Conservation (phyloP, 2,797 vertebrate species). For the Pangasius mekongensis region DNA sequence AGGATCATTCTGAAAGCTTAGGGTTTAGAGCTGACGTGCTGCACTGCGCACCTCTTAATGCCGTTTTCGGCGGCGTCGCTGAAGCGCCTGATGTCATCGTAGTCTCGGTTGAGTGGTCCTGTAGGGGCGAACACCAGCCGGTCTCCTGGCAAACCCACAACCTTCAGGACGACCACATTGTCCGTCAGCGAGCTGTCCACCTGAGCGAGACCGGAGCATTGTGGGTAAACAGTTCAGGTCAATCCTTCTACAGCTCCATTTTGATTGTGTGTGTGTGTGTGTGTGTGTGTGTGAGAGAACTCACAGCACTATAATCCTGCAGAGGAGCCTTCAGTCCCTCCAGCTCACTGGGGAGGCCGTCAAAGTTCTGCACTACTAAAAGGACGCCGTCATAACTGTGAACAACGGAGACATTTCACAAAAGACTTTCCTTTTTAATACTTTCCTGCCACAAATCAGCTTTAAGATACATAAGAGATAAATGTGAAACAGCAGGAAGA, state of each 20-base stretch:
- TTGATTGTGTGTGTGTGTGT: background rate
- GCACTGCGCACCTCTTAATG: slow-evolving; percentile 72
- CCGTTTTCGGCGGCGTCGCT: slow-evolving; percentile 75
- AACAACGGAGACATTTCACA: background rate
- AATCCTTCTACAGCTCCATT: background rate
- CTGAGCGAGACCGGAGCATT: slow-evolving; percentile 54
- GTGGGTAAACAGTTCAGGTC: background rate
- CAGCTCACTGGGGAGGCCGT: slow-evolving; percentile 70
- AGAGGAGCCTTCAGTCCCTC: slow-evolving; percentile 72
- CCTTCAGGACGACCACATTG: slow-evolving; percentile 76
- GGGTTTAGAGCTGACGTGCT: background rate
- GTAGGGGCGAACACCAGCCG: slow-evolving; percentile 79
- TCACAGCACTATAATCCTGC: slow-evolving; percentile 76
- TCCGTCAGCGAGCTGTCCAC: slow-evolving; percentile 73
- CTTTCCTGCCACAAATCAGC: background rate
- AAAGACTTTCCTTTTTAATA: background rate
- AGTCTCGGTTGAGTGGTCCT: slow-evolving; percentile 80
- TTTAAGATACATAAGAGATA: too few species aligned
- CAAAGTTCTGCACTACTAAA: slow-evolving; percentile 71
- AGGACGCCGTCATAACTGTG: slow-evolving; percentile 78
- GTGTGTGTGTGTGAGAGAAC: slow-evolving; percentile 40
- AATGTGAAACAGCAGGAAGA: too few species aligned
- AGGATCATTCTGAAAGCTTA: background rate
- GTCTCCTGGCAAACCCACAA: slow-evolving; percentile 75
- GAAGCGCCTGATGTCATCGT: slow-evolving; percentile 79